Conservation (phyloP, 2,888 invertebrate genomes). For the Pristionchus mayeri region DNA sequence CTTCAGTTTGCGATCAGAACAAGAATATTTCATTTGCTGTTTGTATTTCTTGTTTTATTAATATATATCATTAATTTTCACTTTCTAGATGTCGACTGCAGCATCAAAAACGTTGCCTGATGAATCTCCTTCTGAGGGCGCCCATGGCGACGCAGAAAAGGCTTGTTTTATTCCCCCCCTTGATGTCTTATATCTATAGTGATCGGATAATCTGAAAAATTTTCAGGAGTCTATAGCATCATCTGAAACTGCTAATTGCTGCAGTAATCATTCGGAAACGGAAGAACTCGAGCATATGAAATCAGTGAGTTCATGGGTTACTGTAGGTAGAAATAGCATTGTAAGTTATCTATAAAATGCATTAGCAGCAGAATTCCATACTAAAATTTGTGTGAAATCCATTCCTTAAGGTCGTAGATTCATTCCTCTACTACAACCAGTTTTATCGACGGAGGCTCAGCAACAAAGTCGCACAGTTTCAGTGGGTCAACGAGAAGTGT, state of each 20-base stretch:
- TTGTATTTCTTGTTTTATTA: neutral
- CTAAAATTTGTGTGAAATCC: too few relatives aligned
- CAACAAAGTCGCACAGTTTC: conserved; percentile 43
- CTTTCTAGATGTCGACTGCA: neutral
- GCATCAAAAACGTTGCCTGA: neutral
- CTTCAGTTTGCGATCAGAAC: too few relatives aligned
- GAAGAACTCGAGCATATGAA: neutral
- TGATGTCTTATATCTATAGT: too few relatives aligned
- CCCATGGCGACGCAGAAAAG: neutral
- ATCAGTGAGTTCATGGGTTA: neutral
- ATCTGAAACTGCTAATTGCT: neutral
- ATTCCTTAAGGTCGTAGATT: conserved; percentile 1
- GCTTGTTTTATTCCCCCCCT: neutral
- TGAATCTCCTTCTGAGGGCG: neutral
- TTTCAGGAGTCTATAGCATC: neutral
- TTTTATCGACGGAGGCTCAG: conserved; percentile 19
- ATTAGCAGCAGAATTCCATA: too few relatives aligned
- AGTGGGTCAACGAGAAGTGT: neutral
- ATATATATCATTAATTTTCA: neutral
- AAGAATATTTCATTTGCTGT: too few relatives aligned
- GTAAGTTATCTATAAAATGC: too few relatives aligned
- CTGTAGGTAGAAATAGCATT: neutral
- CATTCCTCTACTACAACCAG: conserved; percentile 42
- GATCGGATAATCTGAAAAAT: neutral
- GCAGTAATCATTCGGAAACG: neutral